Evolutionary conservation across 2,113 vertebrate species (phyloP).

Genomic region (Channa maculata): DNA sequence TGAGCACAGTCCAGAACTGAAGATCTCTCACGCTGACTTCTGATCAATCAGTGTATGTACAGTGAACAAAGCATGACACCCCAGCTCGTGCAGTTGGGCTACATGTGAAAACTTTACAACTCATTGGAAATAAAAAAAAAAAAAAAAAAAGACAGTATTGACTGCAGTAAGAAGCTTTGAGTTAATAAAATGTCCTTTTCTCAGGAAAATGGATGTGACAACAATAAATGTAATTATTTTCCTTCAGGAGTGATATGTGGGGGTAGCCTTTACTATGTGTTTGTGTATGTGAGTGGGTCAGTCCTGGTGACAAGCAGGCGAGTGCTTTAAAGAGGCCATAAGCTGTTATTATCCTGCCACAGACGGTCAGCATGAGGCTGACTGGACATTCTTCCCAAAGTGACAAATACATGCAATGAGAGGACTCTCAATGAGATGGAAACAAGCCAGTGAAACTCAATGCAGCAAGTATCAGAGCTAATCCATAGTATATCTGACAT

Average conservation of each 20-base stretch:
- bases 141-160: background rate
- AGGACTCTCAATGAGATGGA: conserved; percentile 33
- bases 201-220: conserved; percentile 7
- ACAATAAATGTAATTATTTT: conserved; percentile 15
- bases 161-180: background rate
- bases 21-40: conserved; percentile 19
- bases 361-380: conserved; percentile 28
- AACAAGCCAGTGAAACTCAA: conserved; percentile 34
- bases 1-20: conserved; percentile 23
- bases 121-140: conserved; percentile 1
- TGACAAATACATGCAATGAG: conserved; percentile 53
- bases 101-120: conserved; percentile 10
- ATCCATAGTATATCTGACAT: conserved; percentile 27
- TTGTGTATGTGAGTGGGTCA: background rate
- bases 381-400: conserved; percentile 54
- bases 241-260: conserved; percentile 23
- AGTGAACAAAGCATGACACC: conserved; percentile 44
- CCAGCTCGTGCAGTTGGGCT: background rate
- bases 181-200: conserved; percentile 20
- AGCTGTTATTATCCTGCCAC: conserved; percentile 52
- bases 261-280: background rate
- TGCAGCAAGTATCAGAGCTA: conserved; percentile 32
- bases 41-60: conserved; percentile 58
- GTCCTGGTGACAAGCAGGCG: conserved; percentile 35
- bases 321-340: conserved; percentile 49